Evolutionary conservation across 1,140 invertebrate species (phyloP).

Genomic region (Sarcophaga peregrina): DNA sequence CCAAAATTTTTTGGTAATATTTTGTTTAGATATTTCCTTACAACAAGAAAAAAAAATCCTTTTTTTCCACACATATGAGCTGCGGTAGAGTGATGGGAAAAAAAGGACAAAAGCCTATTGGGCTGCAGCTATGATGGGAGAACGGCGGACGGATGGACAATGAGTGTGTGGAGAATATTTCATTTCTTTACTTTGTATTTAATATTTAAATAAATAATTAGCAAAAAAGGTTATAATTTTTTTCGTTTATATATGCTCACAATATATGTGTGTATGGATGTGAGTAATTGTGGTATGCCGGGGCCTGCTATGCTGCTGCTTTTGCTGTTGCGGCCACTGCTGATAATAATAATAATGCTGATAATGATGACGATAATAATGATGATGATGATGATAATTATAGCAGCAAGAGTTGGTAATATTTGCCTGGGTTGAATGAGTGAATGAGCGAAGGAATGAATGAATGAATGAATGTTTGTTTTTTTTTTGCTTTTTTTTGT

Average conservation of each 20-base stretch:
- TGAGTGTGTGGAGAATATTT: background rate
- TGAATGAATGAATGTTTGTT: slow-evolving; percentile 25
- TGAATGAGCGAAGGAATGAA: background rate
- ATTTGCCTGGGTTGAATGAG: background rate
- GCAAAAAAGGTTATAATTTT: slow-evolving; percentile 59
- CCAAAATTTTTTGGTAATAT: background rate
- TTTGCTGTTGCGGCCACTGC: too few species aligned
- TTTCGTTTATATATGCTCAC: background rate
- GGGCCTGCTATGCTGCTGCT: too few species aligned
- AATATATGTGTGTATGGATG: background rate
- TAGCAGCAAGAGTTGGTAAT: background rate
- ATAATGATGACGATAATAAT: too few species aligned
- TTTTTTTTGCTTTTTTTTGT: background rate
- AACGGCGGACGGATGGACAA: background rate
- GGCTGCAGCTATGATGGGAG: background rate
- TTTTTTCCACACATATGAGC: too few species aligned
- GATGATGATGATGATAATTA: too few species aligned
- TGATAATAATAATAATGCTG: too few species aligned
- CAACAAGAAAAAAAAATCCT: too few species aligned
- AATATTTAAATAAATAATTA: slow-evolving; percentile 67
- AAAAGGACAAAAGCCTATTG: too few species aligned
- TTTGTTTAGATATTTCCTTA: too few species aligned
- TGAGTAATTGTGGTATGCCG: background rate
- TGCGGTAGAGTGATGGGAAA: too few species aligned
- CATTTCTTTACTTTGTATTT: slow-evolving; percentile 52